Base-by-base conservation (phyloP, 2,797 vertebrate species). In the Dryobates pubescens region DNA sequence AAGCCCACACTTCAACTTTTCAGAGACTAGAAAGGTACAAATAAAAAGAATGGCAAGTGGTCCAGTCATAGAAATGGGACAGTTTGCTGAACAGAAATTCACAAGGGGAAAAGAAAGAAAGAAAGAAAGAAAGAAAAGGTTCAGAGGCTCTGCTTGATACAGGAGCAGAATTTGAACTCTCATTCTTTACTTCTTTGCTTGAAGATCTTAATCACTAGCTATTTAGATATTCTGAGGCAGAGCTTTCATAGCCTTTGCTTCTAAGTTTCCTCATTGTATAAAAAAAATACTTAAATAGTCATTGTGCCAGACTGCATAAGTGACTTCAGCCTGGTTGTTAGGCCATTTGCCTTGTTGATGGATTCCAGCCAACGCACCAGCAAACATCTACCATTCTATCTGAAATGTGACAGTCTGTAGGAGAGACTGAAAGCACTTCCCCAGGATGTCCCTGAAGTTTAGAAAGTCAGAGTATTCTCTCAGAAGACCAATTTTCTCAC, bases 241-340 rank as follows among this genome's bases (percentile, higher is more conserved):
- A 94, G 23, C 17, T 80, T 80, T 92, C 78, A 69, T 32, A 93
- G 65, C 53, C 51, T 45, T 49, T 80, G 38, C 41, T 80, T 82
- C 13, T 24, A 65, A 0, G 0, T 65, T 92, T 87, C 45, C 16
- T 87, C 34, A 82, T 72, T 41, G 20, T 82, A 62, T 17, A 82
- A 85, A 82, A 82, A 85, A 85, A 90, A 82, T 80, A 77, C 59
- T 90, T 85, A 71, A 74, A 74, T 54, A 69, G 36, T 77, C 83
- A 77, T 93, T 82, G 86, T 58, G 9, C 3, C 54, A 80, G 56
- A 36, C 61, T 71, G 49, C 32, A 74, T 71, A 93, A 87, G 64
- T 75, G 2, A 93, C 90, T 92, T 54, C 34, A 80, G 54, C 26
- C 56, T 65, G 41, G 15, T 9, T 87, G 78, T 62, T 58, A 74